phyloP scores from a whole-genome alignment of 2,888 invertebrate species.

The Mantis religiosa region DNA sequence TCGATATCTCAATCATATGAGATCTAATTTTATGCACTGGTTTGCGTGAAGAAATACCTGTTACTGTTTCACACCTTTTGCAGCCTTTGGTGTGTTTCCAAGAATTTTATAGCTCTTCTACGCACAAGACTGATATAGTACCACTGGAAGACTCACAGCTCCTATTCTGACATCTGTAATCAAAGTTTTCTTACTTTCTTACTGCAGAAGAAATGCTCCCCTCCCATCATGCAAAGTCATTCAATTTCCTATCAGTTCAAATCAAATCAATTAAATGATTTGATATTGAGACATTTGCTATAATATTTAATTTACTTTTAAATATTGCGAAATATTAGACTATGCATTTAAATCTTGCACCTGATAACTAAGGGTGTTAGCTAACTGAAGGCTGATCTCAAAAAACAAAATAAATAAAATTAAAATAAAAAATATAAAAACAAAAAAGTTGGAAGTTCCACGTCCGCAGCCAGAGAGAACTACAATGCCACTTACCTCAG shows the following conservation, averaged over 20 bases:
- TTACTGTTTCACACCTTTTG: neutral
- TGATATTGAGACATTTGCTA: no score
- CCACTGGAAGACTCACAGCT: neutral
- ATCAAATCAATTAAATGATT: no score
- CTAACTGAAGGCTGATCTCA: neutral
- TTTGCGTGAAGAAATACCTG: neutral
- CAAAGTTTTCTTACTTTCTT: no score
- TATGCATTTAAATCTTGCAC: no score
- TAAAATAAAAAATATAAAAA: no score
- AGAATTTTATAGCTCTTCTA: neutral
- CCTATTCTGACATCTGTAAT: no score
- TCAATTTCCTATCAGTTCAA: no score
- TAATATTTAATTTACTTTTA: neutral
- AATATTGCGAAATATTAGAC: neutral
- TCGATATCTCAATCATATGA: no score
- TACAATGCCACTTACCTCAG: slow-evolving; percentile 23
- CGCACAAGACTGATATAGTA: neutral
- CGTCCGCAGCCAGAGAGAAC: neutral
- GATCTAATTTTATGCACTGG: neutral
- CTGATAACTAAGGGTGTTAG: neutral
- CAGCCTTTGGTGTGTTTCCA: neutral
- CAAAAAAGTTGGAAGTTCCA: neutral
- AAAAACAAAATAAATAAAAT: no score
- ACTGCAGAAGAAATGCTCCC: no score
- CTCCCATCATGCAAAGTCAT: no score